These are phyloP conservation scores for Drosophila emarginata DNA, from an alignment of 2,888 invertebrate genomes.

Conservation along the genomic window DNA sequence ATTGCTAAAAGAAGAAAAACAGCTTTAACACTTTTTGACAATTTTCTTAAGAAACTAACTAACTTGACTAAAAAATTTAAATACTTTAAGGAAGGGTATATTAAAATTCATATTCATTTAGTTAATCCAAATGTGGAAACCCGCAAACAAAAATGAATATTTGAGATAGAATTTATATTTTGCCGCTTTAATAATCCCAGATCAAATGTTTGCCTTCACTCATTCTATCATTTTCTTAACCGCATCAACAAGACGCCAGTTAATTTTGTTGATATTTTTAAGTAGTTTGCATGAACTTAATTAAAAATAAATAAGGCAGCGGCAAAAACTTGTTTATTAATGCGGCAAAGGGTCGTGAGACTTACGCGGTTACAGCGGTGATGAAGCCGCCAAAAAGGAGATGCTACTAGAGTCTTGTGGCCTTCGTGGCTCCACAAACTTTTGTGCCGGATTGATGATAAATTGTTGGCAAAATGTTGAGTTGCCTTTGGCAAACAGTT, in stretches of 20 bases:
- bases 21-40: too few species aligned
- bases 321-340: constrained; percentile 68
- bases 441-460: background rate
- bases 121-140: background rate
- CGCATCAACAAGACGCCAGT: constrained; percentile 29
- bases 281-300: constrained; percentile 74
- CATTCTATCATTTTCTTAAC: constrained; percentile 24
- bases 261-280: constrained; percentile 70
- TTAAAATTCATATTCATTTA: too few species aligned
- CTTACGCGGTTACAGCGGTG: background rate
- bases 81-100: too few species aligned
- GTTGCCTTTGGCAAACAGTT: constrained; percentile 6
- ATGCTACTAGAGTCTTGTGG: background rate
- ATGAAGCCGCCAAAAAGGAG: background rate
- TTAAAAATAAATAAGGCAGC: constrained; percentile 68
- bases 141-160: background rate
- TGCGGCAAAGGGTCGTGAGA: constrained; percentile 42
- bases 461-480: constrained; percentile 15
- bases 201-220: constrained; percentile 17
- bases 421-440: background rate
- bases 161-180: background rate
- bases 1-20: too few species aligned
- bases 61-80: too few species aligned
- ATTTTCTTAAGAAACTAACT: too few species aligned
- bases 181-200: constrained; percentile 6